Evolutionary conservation across 2,113 vertebrate genomes (phyloP).

Genomic region (Nannospalax galili): DNA sequence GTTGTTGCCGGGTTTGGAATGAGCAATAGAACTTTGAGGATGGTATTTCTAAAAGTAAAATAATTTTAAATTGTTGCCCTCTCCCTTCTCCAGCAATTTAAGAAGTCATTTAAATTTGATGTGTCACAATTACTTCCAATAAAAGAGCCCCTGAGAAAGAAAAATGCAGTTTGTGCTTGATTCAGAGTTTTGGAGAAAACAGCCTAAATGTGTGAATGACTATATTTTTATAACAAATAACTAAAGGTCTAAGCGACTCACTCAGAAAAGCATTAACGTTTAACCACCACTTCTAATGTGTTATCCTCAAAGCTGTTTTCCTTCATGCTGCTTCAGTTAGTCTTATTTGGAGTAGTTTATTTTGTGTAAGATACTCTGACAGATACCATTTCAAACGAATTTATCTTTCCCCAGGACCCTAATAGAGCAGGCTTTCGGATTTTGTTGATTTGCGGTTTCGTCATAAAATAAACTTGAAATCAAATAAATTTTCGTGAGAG

Average conservation of each 20-base stretch:
- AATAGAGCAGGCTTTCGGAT: neutral
- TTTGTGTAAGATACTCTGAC: neutral
- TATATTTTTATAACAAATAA: neutral
- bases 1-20: constrained; percentile 74
- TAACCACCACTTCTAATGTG: neutral
- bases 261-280: neutral
- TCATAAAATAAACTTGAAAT: neutral
- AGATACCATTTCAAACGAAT: constrained; percentile 73
- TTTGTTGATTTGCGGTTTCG: constrained; percentile 64
- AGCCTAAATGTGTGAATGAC: neutral
- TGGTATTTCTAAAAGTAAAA: constrained; percentile 67
- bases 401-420: neutral
- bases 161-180: constrained; percentile 36
- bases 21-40: constrained; percentile 68
- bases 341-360: constrained; percentile 13
- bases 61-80: neutral
- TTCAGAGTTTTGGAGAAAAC: constrained; percentile 29
- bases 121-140: neutral
- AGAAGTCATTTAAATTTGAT: neutral
- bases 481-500: neutral
- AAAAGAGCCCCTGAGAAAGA: neutral
- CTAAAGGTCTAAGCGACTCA: neutral
- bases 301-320: neutral
- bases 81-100: constrained; percentile 35
- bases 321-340: neutral